Evolutionary conservation across 2,113 vertebrate species (phyloP).

Genomic region (Macrotus californicus): DNA sequence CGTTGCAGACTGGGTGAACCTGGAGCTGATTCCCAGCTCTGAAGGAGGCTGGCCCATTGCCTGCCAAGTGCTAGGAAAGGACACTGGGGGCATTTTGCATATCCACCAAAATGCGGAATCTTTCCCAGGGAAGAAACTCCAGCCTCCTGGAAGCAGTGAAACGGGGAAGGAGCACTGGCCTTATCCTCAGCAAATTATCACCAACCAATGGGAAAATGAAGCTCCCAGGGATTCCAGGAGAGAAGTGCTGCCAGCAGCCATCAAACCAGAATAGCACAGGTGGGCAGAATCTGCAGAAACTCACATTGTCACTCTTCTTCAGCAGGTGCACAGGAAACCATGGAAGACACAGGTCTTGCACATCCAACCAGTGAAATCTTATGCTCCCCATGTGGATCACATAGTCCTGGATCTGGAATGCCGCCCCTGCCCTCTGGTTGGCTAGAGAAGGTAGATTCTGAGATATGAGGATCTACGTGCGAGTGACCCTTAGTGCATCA

Average conservation of each 20-base stretch:
- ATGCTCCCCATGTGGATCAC: conserved; percentile 91
- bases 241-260: accelerated
- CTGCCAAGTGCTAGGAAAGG: conserved; percentile 85
- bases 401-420: conserved; percentile 92
- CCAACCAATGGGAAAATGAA: background rate
- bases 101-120: conserved; percentile 93
- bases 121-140: accelerated
- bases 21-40: conserved; percentile 93
- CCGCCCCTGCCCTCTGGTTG: conserved; percentile 74
- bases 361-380: conserved; percentile 90
- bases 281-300: conserved; percentile 83
- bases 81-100: conserved; percentile 88
- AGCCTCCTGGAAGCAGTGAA: accelerated
- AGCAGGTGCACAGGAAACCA: conserved; percentile 68
- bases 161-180: background rate
- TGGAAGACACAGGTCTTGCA: conserved; percentile 85
- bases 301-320: conserved; percentile 79
- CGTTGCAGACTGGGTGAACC: conserved; percentile 89
- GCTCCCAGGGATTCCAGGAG: accelerated
- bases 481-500: background rate
- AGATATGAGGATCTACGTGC: background rate
- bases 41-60: conserved; percentile 88
- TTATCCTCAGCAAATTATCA: background rate
- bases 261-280: conserved; percentile 78
- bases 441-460: background rate